Evolutionary conservation across 2,113 vertebrate genomes (phyloP).

Genomic region (Corydoras maculifer): DNA sequence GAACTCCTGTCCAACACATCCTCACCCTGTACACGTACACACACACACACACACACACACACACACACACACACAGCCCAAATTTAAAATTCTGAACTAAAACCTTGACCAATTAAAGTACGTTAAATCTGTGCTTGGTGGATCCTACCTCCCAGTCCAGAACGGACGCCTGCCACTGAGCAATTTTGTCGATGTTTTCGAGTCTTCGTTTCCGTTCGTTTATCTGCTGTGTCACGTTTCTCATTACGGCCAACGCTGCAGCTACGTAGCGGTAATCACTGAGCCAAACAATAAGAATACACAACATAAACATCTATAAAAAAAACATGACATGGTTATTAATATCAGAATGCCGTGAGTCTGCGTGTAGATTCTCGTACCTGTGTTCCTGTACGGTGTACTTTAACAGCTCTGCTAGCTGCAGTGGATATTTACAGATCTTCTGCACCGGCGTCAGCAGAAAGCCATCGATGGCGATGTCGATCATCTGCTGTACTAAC

Average conservation of each 20-base stretch:
- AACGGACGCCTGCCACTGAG: conserved; percentile 97
- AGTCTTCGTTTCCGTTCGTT: conserved; percentile 94
- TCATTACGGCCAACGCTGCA: conserved; percentile 94
- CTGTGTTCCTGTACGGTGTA: conserved; percentile 98
- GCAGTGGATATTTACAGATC: conserved; percentile 99
- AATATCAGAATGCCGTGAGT: not conserved
- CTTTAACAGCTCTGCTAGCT: conserved; percentile 94
- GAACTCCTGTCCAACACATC: conserved; percentile 98
- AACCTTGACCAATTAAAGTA: not conserved
- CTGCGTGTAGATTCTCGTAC: conserved; percentile 54
- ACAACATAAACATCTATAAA: not conserved
- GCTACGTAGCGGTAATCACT: conserved; percentile 98
- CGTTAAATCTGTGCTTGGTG: not conserved
- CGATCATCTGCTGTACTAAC: conserved; percentile 97
- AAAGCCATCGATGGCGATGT: conserved; percentile 98
- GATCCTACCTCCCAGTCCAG: conserved; percentile 93
- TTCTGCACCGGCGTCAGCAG: conserved; percentile 97
- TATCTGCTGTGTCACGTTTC: conserved; percentile 98
- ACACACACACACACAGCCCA: conserved; percentile 35
- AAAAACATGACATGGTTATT: too few species aligned
- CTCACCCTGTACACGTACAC: conserved; percentile 74
- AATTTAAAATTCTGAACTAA: conserved; percentile 6
- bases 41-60: conserved; percentile 25
- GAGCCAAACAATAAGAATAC: conserved; percentile 2
- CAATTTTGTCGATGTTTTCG: conserved; percentile 99